phyloP scores from a whole-genome alignment of 2,888 invertebrate species.

The Asteroscopus sphinx region DNA sequence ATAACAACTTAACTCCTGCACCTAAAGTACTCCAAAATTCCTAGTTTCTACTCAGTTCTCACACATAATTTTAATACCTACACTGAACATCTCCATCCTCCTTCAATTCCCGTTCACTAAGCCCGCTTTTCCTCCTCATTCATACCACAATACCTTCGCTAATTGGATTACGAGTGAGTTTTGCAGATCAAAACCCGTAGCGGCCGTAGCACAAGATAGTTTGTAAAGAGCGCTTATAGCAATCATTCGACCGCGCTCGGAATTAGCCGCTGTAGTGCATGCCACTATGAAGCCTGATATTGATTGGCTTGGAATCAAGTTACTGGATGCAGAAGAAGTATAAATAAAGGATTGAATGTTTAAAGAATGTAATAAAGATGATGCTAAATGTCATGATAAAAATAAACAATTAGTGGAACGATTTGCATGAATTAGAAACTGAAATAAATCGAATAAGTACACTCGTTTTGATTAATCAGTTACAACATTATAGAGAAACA shows the following conservation, averaged over 20 bases:
- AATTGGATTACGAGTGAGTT: slow-evolving; percentile 77
- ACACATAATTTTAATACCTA: slow-evolving; percentile 21
- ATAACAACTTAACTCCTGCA: not conserved
- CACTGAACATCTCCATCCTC: slow-evolving; percentile 10
- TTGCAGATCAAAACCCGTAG: slow-evolving; percentile 67
- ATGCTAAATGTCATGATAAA: too few relatives aligned
- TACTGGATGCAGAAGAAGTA: too few relatives aligned
- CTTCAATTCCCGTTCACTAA: slow-evolving; percentile 21
- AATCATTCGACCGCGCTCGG: slow-evolving; percentile 50
- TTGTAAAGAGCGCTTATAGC: slow-evolving; percentile 53
- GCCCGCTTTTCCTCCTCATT: slow-evolving; percentile 52
- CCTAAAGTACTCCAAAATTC: not conserved
- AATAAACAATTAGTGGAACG: too few relatives aligned
- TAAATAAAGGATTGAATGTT: too few relatives aligned
- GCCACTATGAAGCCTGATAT: too few relatives aligned
- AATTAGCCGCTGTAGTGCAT: slow-evolving; percentile 27
- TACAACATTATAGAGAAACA: too few relatives aligned
- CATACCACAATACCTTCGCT: slow-evolving; percentile 64
- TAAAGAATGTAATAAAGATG: too few relatives aligned
- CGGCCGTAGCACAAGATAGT: slow-evolving; percentile 53
- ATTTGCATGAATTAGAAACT: too few relatives aligned
- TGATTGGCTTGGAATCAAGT: too few relatives aligned
- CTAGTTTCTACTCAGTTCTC: slow-evolving; percentile 1
- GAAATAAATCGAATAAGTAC: too few relatives aligned
- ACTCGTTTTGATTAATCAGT: too few relatives aligned